Evolutionary conservation across 2,888 invertebrate species (phyloP).

Genomic region (Brenthis daphne): DNA sequence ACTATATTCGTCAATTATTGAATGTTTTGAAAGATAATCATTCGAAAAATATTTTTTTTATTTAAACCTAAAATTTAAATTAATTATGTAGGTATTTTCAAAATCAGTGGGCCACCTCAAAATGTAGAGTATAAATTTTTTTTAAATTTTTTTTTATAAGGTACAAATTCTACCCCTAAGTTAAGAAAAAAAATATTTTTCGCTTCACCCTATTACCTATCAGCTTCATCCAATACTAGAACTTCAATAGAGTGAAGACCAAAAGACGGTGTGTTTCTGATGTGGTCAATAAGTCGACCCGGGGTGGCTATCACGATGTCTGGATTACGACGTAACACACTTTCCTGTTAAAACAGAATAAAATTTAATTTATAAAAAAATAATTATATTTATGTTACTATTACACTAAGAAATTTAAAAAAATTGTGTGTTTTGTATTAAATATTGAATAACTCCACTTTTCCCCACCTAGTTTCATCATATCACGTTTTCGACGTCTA

Average conservation of each 20-base stretch:
- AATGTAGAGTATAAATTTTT: too few species aligned
- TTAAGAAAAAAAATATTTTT: too few species aligned
- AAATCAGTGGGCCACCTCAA: too few species aligned
- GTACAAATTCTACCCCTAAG: too few species aligned
- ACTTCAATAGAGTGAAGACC: conserved; percentile 95
- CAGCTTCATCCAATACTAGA: conserved; percentile 85
- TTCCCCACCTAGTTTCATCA: too few species aligned
- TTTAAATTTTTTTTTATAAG: too few species aligned
- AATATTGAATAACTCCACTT: neutral
- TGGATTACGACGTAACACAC: conserved; percentile 92
- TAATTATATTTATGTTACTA: neutral
- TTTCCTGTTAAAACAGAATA: conserved; percentile 80
- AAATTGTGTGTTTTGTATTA: neutral
- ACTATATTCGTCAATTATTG: too few species aligned
- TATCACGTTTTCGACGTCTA: too few species aligned
- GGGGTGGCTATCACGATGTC: conserved; percentile 99
- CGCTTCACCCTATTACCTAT: conserved; percentile 64
- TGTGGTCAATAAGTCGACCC: conserved; percentile 97
- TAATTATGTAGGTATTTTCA: too few species aligned
- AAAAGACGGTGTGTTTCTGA: conserved; percentile 97
- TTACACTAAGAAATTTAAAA: neutral
- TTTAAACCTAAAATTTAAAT: too few species aligned
- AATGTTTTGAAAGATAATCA: too few species aligned
- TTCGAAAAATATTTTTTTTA: too few species aligned
- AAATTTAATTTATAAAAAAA: neutral